Percentiles rank a stretch among this genome's conserved stretches.
Evolutionary conservation across 1,140 invertebrate genomes (phyloP).

Genomic region (Atopsyche davidsoni): DNA sequence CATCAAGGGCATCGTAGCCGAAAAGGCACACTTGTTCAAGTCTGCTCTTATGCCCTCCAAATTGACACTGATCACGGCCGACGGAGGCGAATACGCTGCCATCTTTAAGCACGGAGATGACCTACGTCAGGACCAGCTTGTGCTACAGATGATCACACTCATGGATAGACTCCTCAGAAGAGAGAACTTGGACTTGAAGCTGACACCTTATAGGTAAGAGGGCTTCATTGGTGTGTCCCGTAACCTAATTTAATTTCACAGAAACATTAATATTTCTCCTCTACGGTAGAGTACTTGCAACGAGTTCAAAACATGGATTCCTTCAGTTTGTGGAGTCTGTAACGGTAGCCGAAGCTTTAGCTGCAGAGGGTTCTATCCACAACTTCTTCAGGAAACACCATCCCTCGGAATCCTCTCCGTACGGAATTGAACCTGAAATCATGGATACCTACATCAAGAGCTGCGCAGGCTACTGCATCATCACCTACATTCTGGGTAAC

Average conservation of each 20-base stretch:
- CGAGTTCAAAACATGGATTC: slow-evolving; percentile 93
- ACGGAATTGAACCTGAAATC: slow-evolving; percentile 86
- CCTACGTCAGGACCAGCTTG: slow-evolving; percentile 96
- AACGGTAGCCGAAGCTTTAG: slow-evolving; percentile 86
- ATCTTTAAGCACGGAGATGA: slow-evolving; percentile 99
- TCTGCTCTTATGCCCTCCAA: slow-evolving; percentile 97
- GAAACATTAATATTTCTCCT: no score
- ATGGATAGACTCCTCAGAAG: slow-evolving; percentile 94
- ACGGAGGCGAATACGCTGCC: slow-evolving; percentile 84
- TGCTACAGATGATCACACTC: slow-evolving; percentile 94
- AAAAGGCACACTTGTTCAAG: slow-evolving; percentile 90
- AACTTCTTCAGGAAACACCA: slow-evolving; percentile 88
- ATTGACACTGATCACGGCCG: slow-evolving; percentile 81
- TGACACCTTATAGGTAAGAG: slow-evolving; percentile 96
- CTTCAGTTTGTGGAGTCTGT: slow-evolving; percentile 95
- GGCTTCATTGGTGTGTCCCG: no score
- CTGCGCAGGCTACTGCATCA: slow-evolving; percentile 98
- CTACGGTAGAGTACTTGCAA: slow-evolving; percentile 86
- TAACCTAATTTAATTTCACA: no score
- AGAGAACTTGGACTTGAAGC: slow-evolving; percentile 91
- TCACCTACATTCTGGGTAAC: slow-evolving; percentile 88
- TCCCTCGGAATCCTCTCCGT: slow-evolving; percentile 79
- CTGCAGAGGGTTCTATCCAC: slow-evolving; percentile 79
- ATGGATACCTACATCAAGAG: slow-evolving; percentile 98
- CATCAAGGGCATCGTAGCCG: slow-evolving; percentile 85